phyloP scores from a whole-genome alignment of 2,113 vertebrate genomes.

The Charadrius vociferus region DNA sequence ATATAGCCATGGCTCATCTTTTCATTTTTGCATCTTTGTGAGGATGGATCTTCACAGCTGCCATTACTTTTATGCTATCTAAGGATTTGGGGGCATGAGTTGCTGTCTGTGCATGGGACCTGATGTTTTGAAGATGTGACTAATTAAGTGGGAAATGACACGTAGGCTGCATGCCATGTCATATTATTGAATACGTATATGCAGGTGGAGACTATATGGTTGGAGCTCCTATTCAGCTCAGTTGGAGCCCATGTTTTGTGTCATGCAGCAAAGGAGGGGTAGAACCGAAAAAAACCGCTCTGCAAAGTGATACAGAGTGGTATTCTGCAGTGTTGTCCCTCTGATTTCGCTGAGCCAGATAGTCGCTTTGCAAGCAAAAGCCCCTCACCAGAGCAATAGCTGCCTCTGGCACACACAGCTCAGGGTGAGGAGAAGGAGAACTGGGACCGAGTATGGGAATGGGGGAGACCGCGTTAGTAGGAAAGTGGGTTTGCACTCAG shows the following conservation, averaged over 20 bases:
- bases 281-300: no score
- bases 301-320: background rate
- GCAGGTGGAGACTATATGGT: rapidly evolving
- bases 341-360: background rate
- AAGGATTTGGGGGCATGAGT: background rate
- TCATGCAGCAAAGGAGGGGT: background rate
- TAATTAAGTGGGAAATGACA: background rate
- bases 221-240: background rate
- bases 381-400: background rate
- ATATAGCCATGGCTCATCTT: background rate
- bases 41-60: background rate
- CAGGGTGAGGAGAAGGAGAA: background rate
- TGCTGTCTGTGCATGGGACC: background rate
- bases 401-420: background rate
- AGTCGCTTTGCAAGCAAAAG: background rate
- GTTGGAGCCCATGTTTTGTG: background rate
- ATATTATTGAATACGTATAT: background rate
- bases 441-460: rapidly evolving
- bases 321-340: background rate
- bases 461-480: rapidly evolving
- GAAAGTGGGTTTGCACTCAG: background rate
- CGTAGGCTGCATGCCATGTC: background rate
- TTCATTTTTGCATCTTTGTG: background rate
- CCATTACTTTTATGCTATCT: background rate
- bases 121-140: background rate